phyloP scores from a whole-genome alignment of 2,113 vertebrate species.

The Phyllopteryx taeniolatus region DNA sequence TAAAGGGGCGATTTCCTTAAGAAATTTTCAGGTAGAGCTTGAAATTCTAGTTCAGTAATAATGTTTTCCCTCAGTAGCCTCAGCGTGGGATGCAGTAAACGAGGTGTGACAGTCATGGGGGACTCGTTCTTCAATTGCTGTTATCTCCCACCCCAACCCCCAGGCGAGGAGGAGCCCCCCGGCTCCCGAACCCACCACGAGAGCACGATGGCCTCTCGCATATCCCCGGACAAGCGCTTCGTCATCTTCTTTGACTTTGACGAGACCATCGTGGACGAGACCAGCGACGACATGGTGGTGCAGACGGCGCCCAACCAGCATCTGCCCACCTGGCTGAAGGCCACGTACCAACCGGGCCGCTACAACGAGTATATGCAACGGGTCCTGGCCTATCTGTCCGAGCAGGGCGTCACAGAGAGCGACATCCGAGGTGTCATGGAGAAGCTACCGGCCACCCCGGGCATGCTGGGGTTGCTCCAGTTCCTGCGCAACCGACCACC shows the following conservation, averaged over 20 bases:
- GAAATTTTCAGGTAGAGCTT: neutral
- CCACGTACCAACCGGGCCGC: slow-evolving; percentile 81
- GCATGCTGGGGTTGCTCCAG: slow-evolving; percentile 85
- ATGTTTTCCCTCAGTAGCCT: slow-evolving; percentile 36
- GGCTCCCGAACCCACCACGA: slow-evolving; percentile 32
- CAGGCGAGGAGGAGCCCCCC: slow-evolving; percentile 67
- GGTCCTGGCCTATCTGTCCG: slow-evolving; percentile 83
- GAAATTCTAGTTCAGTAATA: neutral
- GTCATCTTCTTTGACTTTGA: slow-evolving; percentile 96
- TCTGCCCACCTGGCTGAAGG: slow-evolving; percentile 80
- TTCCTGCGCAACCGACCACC: slow-evolving; percentile 80
- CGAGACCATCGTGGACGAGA: slow-evolving; percentile 92
- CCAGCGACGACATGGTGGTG: slow-evolving; percentile 86
- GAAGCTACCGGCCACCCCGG: slow-evolving; percentile 84
- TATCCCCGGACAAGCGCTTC: slow-evolving; percentile 72
- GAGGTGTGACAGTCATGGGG: slow-evolving; percentile 59
- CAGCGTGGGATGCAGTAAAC: slow-evolving; percentile 38
- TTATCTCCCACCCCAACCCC: slow-evolving; percentile 67
- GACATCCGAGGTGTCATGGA: slow-evolving; percentile 81
- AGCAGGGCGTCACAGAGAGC: slow-evolving; percentile 82
- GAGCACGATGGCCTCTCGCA: slow-evolving; percentile 67
- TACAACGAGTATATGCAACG: slow-evolving; percentile 95
- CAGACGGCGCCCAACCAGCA: slow-evolving; percentile 79
- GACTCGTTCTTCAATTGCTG: slow-evolving; percentile 76
- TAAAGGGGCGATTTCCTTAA: too few relatives aligned